Base-by-base conservation (phyloP, 2,888 invertebrate species). In the Liodrosophila aerea region DNA sequence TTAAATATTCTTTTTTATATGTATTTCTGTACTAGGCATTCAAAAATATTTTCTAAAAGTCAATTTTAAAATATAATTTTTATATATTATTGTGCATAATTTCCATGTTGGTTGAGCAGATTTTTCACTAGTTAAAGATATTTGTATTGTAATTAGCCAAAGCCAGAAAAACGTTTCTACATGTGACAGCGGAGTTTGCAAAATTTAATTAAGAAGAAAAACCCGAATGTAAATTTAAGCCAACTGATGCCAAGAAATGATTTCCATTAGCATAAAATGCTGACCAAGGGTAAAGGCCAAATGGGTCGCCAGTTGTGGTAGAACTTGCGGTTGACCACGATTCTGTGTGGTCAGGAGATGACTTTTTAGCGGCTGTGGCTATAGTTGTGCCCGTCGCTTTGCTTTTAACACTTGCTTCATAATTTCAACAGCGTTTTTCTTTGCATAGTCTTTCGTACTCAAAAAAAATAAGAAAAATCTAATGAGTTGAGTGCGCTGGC, bases 271-370 rank as follows among this genome's bases (percentile, higher is more conserved):
- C 69, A 52, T 33, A 68, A 63, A 44, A 49, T 44, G 45, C 45
- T 33, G n/a, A 36, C 58, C 40, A 59, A 51, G 44, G 61, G 13
- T 60, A 52, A 59, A 46, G 31, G 31, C 41, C 40, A 39, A 54
- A 46, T 63, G 52, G 18, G 15, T 18, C n/a, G 18, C 13, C 16
- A 22, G 22, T 7, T 37, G 18, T n/a, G 53, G 51, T 16, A 1
- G 61, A 57, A 33, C 27, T 30, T 9, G 37, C 11, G 57, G 47
- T 51, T 63, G 66, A 64, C 76, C 78, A 71, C 63, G 69, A 76
- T 81, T 76, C 65, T 73, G 64, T 57, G 65, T 40, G 68, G 81
- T 76, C 74, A 74, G 81, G 57, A 60, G 77, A 68, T 71, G 77
- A 72, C 60, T 63, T 68, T 76, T 71, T 60, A 47, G 69, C 57